Evolutionary conservation across 2,113 vertebrate species (phyloP).

Genomic region (Neopipo cinnamomea): DNA sequence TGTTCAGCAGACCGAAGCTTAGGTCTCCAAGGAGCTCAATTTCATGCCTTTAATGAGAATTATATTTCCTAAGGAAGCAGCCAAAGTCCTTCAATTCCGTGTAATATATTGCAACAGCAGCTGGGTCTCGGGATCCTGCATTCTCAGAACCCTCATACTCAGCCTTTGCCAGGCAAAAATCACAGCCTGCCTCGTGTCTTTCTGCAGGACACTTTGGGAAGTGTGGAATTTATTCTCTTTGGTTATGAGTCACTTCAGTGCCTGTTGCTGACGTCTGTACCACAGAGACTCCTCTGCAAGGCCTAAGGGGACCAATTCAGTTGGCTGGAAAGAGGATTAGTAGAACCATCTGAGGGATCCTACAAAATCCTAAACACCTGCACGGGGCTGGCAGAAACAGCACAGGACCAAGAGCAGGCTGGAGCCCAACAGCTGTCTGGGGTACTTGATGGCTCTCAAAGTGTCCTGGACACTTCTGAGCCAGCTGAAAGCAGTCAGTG

Average conservation of each 20-base stretch:
- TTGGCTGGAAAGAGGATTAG: not conserved
- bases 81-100: not conserved
- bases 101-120: not conserved
- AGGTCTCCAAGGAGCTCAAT: slow-evolving; percentile 14
- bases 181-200: not conserved
- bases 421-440: not conserved
- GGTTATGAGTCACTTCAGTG: not conserved
- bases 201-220: not conserved
- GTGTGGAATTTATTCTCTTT: not conserved
- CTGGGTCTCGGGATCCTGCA: not conserved
- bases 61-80: slow-evolving; percentile 37
- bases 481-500: not conserved
- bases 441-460: not conserved
- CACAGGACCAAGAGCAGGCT: not conserved
- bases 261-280: not conserved
- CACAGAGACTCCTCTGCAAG: not conserved
- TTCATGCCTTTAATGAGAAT: slow-evolving; percentile 27
- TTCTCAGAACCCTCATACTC: not conserved
- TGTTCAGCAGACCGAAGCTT: not conserved
- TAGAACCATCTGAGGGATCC: not conserved
- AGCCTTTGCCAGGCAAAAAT: not conserved
- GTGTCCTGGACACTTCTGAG: not conserved
- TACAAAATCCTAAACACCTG: not conserved
- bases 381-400: not conserved
- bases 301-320: not conserved